Conservation (phyloP, 2,797 vertebrate species). For the Pseudotriccus pelzelni region DNA sequence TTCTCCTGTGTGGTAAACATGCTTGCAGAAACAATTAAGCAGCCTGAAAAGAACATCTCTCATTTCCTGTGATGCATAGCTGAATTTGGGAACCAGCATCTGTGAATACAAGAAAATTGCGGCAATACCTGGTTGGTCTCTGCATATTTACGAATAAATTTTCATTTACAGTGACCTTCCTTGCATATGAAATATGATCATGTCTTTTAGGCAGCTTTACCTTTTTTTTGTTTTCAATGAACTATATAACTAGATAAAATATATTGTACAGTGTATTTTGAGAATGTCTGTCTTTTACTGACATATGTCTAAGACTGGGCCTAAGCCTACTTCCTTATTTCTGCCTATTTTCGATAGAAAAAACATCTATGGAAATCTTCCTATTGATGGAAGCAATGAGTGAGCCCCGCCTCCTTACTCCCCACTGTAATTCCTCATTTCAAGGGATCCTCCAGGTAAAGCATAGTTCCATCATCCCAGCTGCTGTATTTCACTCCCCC, state of each 20-base stretch:
- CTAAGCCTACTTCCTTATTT: background rate
- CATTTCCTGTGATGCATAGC: conserved; percentile 37
- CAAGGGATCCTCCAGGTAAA: background rate
- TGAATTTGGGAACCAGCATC: conserved; percentile 26
- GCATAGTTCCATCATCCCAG: background rate
- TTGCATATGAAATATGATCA: background rate
- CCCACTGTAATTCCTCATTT: background rate
- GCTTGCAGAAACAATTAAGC: conserved; percentile 61
- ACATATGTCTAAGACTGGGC: background rate
- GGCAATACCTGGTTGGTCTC: background rate
- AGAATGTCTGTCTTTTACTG: background rate
- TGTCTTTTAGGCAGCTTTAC: background rate
- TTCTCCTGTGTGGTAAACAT: conserved; percentile 35
- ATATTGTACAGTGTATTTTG: background rate
- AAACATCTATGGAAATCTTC: background rate
- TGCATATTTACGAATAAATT: background rate
- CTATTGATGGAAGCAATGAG: background rate
- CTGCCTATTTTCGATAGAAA: background rate
- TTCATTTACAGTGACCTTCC: background rate
- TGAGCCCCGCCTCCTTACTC: background rate
- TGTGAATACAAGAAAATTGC: conserved; percentile 14
- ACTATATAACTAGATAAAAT: background rate
- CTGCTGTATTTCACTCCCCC: background rate
- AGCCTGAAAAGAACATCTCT: conserved; percentile 28
- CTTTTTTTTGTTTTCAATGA: background rate